These are phyloP conservation scores for Vireo altiloquus DNA, from an alignment of 2,113 vertebrate genomes.

Conservation along the genomic window DNA sequence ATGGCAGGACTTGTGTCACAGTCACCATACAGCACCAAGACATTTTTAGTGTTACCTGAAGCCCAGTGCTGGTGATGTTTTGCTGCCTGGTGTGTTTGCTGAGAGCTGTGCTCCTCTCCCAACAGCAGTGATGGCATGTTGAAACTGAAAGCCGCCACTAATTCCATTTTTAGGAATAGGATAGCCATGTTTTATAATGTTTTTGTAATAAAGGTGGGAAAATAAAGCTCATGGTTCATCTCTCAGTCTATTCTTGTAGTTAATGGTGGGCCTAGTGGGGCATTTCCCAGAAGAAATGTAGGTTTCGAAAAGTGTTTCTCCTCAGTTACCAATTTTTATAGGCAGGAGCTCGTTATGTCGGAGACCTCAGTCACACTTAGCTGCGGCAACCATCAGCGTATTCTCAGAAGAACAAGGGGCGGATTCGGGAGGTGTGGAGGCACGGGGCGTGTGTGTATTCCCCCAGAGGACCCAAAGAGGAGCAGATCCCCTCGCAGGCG, in stretches of 20 bases:
- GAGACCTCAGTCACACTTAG: neutral
- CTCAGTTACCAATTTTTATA: neutral
- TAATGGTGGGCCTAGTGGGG: neutral
- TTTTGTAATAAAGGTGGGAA: neutral
- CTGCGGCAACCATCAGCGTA: neutral
- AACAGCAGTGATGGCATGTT: rapidly evolving
- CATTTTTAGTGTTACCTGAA: neutral
- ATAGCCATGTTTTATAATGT: rapidly evolving
- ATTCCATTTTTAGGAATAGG: neutral
- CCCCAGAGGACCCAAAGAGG: rapidly evolving
- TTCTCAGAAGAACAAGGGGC: neutral
- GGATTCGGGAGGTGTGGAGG: rapidly evolving
- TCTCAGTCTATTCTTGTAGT: neutral
- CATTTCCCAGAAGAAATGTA: rapidly evolving
- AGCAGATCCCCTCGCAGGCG: rapidly evolving
- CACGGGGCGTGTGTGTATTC: rapidly evolving
- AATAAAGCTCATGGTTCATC: neutral
- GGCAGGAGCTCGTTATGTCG: rapidly evolving
- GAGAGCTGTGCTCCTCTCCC: neutral
- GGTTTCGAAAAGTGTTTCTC: neutral
- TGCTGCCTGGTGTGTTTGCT: neutral
- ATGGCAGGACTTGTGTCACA: rapidly evolving
- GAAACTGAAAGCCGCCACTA: neutral
- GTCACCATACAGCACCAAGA: neutral
- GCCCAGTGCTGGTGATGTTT: neutral